These are phyloP conservation scores for Probaryconus sp. DNA, from an alignment of 1,140 invertebrate species.

Conservation along the genomic window DNA sequence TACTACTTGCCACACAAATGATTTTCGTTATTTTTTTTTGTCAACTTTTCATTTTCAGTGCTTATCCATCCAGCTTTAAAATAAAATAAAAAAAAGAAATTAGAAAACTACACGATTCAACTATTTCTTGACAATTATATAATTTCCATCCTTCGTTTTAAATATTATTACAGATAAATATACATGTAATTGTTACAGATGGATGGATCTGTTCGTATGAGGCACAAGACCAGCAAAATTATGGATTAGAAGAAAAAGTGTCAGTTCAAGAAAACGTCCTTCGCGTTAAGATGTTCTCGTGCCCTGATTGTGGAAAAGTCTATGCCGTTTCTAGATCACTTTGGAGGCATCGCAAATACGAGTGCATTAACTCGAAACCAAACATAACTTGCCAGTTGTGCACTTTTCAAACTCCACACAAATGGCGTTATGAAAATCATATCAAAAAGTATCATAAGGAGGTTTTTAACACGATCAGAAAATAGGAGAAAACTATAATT, in stretches of 20 bases:
- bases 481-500: no score
- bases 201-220: slow-evolving; percentile 37
- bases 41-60: no score
- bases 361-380: slow-evolving; percentile 73
- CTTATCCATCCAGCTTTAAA: no score
- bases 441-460: slow-evolving; percentile 66
- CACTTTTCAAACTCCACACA: slow-evolving; percentile 74
- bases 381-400: slow-evolving; percentile 76
- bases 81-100: no score
- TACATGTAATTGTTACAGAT: slow-evolving; percentile 43
- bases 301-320: slow-evolving; percentile 53
- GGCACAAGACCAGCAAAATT: slow-evolving; percentile 10
- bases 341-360: slow-evolving; percentile 72
- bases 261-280: background rate
- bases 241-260: slow-evolving; percentile 11
- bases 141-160: no score
- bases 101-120: no score
- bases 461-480: background rate
- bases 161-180: no score
- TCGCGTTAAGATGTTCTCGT: slow-evolving; percentile 30
- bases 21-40: no score
- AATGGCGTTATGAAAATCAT: slow-evolving; percentile 72
- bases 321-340: slow-evolving; percentile 58
- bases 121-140: no score
- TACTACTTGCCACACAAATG: no score